Conservation (phyloP, 2,888 invertebrate genomes). For the Amblyjoppa fuscipennis region DNA sequence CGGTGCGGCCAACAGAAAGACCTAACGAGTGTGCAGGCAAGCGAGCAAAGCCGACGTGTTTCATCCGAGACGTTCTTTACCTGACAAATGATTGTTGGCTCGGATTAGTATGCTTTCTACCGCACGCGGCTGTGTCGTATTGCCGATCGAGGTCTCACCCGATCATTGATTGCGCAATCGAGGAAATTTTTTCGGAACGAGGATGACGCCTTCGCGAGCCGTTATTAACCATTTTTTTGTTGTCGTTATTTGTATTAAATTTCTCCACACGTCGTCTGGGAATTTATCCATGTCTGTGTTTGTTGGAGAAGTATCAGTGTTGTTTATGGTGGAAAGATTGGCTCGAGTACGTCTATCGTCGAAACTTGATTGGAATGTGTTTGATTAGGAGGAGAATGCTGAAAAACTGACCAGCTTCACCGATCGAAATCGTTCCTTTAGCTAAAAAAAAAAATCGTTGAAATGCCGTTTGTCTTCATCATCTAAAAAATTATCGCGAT, state of each 20-base stretch:
- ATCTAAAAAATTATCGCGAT: not conserved
- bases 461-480: not conserved
- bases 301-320: too few species aligned
- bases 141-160: conserved; percentile 29
- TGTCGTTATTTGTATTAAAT: not conserved
- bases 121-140: conserved; percentile 53
- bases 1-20: conserved; percentile 3
- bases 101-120: conserved; percentile 78
- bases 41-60: conserved; percentile 63
- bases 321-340: not conserved
- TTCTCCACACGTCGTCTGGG: not conserved
- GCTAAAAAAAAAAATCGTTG: not conserved
- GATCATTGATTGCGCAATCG: conserved; percentile 72
- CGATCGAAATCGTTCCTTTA: not conserved
- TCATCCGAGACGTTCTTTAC: conserved; percentile 43
- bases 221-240: conserved; percentile 16
- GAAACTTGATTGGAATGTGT: not conserved
- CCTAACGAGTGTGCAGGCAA: conserved; percentile 30
- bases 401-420: not conserved
- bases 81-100: conserved; percentile 78
- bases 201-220: conserved; percentile 71
- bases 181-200: conserved; percentile 64
- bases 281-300: not conserved
- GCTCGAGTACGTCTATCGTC: not conserved
- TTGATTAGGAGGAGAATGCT: not conserved